phyloP scores from a whole-genome alignment of 2,797 vertebrate species.

The Tenualosa thibaudeaui region DNA sequence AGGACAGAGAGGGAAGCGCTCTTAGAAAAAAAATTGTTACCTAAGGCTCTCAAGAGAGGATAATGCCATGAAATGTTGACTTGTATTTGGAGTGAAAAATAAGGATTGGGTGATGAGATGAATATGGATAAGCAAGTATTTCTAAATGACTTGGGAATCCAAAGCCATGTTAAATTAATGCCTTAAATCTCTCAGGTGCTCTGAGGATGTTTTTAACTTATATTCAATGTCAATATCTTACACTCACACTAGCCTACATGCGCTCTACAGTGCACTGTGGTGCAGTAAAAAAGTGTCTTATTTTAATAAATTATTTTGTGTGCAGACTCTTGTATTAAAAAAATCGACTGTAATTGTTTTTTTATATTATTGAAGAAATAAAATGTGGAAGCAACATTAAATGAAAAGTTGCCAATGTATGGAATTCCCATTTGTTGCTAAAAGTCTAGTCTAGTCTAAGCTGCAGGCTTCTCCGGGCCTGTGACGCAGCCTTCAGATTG shows the following conservation, averaged over 20 bases:
- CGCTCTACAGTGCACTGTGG: not conserved
- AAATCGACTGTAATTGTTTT: not conserved
- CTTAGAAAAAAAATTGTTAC: not conserved
- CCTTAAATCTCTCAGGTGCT: not conserved
- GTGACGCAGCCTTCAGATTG: too few relatives aligned
- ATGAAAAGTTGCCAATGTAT: not conserved
- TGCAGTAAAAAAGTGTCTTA: not conserved
- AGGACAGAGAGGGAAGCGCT: not conserved
- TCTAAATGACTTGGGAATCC: not conserved
- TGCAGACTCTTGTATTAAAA: not conserved
- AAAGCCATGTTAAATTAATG: slow-evolving; percentile 6
- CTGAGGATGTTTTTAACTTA: slow-evolving; percentile 1
- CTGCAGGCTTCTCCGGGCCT: too few relatives aligned
- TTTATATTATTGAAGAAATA: not conserved
- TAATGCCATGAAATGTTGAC: not conserved
- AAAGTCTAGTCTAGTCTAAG: not conserved
- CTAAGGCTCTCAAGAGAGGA: not conserved
- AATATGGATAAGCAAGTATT: not conserved
- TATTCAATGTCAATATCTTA: not conserved
- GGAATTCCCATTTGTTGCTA: not conserved
- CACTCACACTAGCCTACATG: not conserved
- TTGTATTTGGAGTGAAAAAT: not conserved
- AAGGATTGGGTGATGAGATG: not conserved
- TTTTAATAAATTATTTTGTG: slow-evolving; percentile 3
- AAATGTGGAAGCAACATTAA: not conserved